phyloP scores from a whole-genome alignment of 2,113 vertebrate genomes.

The Microtus montanus region DNA sequence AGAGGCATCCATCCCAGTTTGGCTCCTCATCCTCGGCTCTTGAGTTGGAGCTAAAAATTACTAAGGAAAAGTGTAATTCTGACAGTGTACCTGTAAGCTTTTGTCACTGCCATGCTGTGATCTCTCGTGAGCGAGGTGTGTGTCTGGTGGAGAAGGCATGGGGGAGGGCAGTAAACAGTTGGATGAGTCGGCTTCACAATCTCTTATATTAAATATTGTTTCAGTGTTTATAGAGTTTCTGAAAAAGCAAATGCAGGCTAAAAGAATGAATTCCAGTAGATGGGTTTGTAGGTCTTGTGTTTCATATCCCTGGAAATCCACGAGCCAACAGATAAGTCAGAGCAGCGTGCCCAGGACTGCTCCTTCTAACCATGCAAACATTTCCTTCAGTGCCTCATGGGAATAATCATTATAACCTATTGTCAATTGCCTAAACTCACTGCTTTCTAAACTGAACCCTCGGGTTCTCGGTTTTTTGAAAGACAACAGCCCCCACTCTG shows the following conservation, averaged over 20 bases:
- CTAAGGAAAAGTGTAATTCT: background rate
- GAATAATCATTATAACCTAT: background rate
- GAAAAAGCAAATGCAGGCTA: background rate
- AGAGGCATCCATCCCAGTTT: background rate
- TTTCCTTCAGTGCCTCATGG: background rate
- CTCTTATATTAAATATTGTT: background rate
- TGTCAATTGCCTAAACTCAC: background rate
- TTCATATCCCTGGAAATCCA: background rate
- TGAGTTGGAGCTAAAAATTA: background rate
- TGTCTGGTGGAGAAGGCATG: background rate
- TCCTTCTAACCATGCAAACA: background rate
- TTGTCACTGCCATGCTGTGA: background rate
- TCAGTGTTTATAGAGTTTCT: conserved; percentile 20
- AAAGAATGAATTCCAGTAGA: background rate
- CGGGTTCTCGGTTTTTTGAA: background rate
- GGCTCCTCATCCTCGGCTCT: background rate
- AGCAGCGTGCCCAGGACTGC: background rate
- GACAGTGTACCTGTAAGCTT: background rate
- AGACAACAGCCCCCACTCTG: background rate
- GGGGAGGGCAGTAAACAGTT: background rate
- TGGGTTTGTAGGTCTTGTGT: background rate
- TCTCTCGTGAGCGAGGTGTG: background rate
- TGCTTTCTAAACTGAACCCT: background rate
- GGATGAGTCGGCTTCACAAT: background rate
- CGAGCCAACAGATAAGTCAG: background rate